Conservation (phyloP, 1,140 invertebrate genomes). For the Semibalanus balanoides region DNA sequence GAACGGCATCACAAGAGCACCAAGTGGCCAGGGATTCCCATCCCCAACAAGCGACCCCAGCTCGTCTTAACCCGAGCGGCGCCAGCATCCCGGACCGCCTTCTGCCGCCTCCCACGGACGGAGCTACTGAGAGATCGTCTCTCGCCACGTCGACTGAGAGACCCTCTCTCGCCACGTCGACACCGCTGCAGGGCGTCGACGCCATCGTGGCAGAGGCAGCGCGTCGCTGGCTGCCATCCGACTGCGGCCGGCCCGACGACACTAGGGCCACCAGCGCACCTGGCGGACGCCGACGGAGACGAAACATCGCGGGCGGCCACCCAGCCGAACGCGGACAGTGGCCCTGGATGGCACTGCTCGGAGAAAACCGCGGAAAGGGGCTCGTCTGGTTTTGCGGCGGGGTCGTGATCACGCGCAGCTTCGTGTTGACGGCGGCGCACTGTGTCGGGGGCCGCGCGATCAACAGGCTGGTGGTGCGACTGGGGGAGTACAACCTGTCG, state of each 20-base stretch:
- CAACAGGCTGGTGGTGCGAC: slow-evolving; percentile 33
- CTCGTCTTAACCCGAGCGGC: too few species aligned
- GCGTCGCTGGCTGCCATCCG: background rate
- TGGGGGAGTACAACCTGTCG: slow-evolving; percentile 15
- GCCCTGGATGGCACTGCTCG: background rate
- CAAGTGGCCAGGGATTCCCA: too few species aligned
- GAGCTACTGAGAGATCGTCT: too few species aligned
- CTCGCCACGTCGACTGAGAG: too few species aligned
- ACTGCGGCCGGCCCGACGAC: background rate
- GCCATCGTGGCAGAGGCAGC: too few species aligned
- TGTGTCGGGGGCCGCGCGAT: background rate
- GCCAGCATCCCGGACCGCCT: too few species aligned
- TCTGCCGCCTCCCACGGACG: too few species aligned
- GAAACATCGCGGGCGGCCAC: background rate
- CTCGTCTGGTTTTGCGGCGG: background rate
- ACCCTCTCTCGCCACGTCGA: background rate
- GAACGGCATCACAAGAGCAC: too few species aligned
- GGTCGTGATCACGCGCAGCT: background rate
- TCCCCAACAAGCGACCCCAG: too few species aligned
- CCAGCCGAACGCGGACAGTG: background rate
- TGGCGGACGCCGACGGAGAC: too few species aligned
- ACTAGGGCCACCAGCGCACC: background rate
- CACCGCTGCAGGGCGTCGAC: too few species aligned
- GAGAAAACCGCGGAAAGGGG: background rate
- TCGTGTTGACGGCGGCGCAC: background rate